Percentiles rank a stretch among this genome's conserved stretches.
Conservation (phyloP, 2,113 vertebrate genomes). For the Rhinogobius similis region DNA sequence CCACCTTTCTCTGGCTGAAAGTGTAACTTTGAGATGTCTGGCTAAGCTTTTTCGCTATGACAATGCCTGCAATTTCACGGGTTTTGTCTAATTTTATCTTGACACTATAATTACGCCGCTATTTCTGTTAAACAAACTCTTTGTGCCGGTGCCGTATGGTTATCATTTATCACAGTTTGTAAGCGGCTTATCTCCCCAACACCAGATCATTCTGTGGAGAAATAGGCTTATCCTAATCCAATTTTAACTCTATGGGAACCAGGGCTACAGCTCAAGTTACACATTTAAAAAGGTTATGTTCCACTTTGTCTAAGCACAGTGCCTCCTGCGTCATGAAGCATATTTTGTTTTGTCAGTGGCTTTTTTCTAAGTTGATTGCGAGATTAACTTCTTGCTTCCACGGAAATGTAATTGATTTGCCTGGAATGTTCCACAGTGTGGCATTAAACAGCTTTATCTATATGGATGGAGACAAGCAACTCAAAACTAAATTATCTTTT, state of each 20-base stretch:
- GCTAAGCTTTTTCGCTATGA: neutral
- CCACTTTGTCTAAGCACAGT: neutral
- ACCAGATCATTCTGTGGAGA: neutral
- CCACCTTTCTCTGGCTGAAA: neutral
- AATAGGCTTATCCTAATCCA: neutral
- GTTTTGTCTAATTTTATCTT: neutral
- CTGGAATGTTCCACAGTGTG: too few relatives aligned
- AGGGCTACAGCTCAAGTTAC: neutral
- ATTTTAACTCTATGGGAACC: slow-evolving; percentile 1
- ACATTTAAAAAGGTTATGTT: neutral
- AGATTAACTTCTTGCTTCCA: neutral
- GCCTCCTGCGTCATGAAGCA: neutral
- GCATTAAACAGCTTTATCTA: too few relatives aligned
- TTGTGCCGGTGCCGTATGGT: neutral
- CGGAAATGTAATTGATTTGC: neutral
- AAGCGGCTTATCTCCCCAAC: slow-evolving; percentile 1
- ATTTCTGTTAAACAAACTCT: neutral
- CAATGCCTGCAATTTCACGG: neutral
- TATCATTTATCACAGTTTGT: slow-evolving; percentile 10
- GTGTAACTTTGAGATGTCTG: neutral
- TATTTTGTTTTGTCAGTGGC: neutral
- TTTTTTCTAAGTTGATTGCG: neutral
- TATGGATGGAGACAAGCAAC: too few relatives aligned
- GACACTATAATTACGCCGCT: neutral
- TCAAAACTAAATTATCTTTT: too few relatives aligned